Conservation (phyloP, 1,140 invertebrate genomes). For the Phymastichus coffea region DNA sequence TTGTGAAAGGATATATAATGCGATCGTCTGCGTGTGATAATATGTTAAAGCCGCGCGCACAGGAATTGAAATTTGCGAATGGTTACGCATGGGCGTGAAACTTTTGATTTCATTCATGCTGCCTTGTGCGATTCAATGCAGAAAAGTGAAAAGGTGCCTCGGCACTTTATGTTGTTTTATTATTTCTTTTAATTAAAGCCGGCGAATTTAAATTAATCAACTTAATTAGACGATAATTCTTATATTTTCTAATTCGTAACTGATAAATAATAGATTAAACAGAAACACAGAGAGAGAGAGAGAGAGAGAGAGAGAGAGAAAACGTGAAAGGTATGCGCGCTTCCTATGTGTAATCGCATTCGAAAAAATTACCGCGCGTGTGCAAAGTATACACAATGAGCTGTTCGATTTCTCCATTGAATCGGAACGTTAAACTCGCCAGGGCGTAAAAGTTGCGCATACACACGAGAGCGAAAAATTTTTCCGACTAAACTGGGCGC, state of each 20-base stretch:
- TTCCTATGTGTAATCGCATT: too few species aligned
- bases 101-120: background rate
- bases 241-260: background rate
- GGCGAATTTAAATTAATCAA: background rate
- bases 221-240: background rate
- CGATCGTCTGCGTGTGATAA: background rate
- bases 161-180: too few species aligned
- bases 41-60: constrained; percentile 4
- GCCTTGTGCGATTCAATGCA: background rate
- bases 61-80: background rate
- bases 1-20: background rate
- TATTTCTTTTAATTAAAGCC: background rate
- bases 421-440: constrained; percentile 15
- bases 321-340: too few species aligned
- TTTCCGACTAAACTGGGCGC: constrained; percentile 2
- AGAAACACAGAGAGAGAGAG: too few species aligned
- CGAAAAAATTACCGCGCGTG: background rate
- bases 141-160: background rate
- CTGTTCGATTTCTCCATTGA: constrained; percentile 36
- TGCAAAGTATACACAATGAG: constrained; percentile 25
- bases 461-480: constrained; percentile 8
- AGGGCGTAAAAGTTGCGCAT: background rate
- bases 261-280: background rate
- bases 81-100: background rate
- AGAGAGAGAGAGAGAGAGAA: too few species aligned